A percentile compares a stretch with the other conserved stretches of the same genome.
These are phyloP conservation scores for Diceros bicornis DNA, from an alignment of 2,797 vertebrate species.

Conservation along the genomic window DNA sequence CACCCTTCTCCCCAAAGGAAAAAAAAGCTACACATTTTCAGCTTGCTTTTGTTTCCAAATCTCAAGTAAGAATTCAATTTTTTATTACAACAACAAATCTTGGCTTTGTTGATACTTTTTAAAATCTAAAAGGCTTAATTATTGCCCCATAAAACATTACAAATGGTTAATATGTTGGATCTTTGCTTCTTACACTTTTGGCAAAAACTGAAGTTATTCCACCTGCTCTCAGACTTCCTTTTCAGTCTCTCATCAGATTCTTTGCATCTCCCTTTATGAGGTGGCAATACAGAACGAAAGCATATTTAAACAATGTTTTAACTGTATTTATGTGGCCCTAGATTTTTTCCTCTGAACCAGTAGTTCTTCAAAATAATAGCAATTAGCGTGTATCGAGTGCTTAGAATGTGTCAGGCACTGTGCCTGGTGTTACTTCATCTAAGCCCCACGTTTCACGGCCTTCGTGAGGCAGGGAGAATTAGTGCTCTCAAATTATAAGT, in stretches of 20 bases:
- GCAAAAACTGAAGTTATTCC: constrained; percentile 5
- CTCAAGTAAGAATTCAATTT: background rate
- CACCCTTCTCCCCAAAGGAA: background rate
- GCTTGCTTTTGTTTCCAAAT: constrained; percentile 11
- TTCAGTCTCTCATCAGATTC: background rate
- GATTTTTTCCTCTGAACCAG: background rate
- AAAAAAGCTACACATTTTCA: constrained; percentile 29
- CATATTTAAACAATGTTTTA: background rate
- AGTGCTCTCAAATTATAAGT: too few relatives aligned
- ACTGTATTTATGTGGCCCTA: background rate
- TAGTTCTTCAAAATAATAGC: background rate
- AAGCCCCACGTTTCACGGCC: background rate
- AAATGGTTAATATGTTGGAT: background rate
- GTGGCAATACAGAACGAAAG: background rate
- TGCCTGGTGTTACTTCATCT: rapidly evolving
- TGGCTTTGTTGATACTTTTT: background rate
- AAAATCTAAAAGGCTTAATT: background rate
- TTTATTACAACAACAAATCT: background rate
- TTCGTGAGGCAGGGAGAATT: rapidly evolving
- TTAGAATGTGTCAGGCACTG: background rate
- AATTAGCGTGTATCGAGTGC: background rate
- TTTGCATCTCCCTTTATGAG: background rate
- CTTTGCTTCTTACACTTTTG: background rate
- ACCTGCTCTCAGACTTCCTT: background rate
- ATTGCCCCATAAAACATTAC: background rate